Percentiles rank a stretch among this genome's conserved stretches.
Conservation (phyloP, 2,888 invertebrate species). For the Acrobasis repandana region DNA sequence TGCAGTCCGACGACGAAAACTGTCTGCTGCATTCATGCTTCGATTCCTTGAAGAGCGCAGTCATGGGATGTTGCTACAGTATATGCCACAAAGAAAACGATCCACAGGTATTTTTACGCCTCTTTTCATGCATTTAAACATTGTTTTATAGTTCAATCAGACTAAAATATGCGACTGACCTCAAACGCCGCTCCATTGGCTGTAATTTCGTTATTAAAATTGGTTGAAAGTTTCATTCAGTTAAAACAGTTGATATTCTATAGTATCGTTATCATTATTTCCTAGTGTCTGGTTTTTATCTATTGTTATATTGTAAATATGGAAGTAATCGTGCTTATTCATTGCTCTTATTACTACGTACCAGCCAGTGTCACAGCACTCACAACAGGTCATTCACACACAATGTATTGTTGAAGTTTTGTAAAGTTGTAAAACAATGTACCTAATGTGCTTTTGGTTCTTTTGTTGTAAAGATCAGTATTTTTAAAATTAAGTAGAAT, state of each 20-base stretch:
- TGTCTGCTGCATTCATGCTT: conserved; percentile 77
- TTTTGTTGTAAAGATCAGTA: neutral
- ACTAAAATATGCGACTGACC: conserved; percentile 7
- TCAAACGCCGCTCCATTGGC: neutral
- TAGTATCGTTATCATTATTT: conserved; percentile 29
- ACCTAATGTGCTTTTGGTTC: neutral
- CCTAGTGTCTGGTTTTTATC: conserved; percentile 51
- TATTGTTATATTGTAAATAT: conserved; percentile 27
- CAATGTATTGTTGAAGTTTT: neutral
- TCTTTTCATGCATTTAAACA: conserved; percentile 26
- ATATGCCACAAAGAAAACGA: conserved; percentile 87
- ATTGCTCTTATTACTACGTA: neutral
- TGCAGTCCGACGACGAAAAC: conserved; percentile 76
- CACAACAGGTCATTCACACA: conserved; percentile 2
- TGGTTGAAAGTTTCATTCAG: neutral
- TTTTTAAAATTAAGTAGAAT: too few species aligned
- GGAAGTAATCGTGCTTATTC: conserved; percentile 6
- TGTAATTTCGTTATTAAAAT: neutral
- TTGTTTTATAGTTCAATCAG: conserved; percentile 27
- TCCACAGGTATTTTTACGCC: conserved; percentile 81
- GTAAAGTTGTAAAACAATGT: neutral
- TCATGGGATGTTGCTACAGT: conserved; percentile 88
- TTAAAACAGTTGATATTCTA: neutral
- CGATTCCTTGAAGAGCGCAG: conserved; percentile 71
- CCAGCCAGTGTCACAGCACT: neutral